phyloP scores from a whole-genome alignment of 2,797 vertebrate species.

The Perodicticus potto region DNA sequence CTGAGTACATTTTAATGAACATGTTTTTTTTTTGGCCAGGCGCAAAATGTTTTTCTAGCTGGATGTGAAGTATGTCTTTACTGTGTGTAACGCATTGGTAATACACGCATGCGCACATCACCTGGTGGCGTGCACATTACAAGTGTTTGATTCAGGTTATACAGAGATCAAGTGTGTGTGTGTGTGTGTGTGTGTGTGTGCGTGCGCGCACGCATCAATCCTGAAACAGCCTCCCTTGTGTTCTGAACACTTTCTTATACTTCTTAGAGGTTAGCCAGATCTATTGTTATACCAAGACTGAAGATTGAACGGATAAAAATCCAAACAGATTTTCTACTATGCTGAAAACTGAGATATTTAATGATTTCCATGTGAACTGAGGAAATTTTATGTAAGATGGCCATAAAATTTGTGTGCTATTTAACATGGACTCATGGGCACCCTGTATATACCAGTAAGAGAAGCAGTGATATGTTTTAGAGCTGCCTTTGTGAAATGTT shows the following conservation, averaged over 20 bases:
- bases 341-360: slow-evolving; percentile 19
- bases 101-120: background rate
- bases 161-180: background rate
- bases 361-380: slow-evolving; percentile 14
- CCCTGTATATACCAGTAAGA: too few relatives aligned
- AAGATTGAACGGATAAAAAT: background rate
- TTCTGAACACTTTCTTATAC: slow-evolving; percentile 10
- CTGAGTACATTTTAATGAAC: background rate
- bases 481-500: background rate
- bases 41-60: background rate
- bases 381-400: too few relatives aligned
- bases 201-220: too few relatives aligned
- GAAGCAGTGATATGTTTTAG: slow-evolving; percentile 23
- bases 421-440: too few relatives aligned
- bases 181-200: too few relatives aligned
- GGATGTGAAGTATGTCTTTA: background rate
- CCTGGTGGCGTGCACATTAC: background rate
- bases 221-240: background rate
- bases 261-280: background rate
- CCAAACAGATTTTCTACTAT: background rate
- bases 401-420: too few relatives aligned
- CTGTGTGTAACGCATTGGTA: background rate
- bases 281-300: background rate
- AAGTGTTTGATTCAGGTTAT: background rate
- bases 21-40: slow-evolving; percentile 32